phyloP scores from a whole-genome alignment of 1,140 invertebrate species.

The Oreohelix idahoensis region DNA sequence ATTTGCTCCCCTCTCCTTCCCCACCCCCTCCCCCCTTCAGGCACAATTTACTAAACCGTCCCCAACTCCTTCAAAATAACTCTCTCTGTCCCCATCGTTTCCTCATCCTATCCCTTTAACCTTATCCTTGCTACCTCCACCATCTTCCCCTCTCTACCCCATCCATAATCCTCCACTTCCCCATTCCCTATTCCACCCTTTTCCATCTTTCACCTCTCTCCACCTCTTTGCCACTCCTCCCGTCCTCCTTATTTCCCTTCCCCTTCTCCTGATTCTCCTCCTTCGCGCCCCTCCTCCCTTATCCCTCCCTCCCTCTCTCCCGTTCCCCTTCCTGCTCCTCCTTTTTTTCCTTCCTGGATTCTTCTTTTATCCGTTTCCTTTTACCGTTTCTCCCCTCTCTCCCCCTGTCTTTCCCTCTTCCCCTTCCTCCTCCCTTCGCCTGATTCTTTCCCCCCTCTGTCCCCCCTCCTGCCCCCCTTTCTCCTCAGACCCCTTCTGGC shows the following conservation, averaged over 20 bases:
- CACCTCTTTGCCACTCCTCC: background rate
- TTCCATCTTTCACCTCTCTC: background rate
- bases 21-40: too few species aligned
- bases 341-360: background rate
- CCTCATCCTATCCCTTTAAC: too few species aligned
- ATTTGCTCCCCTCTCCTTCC: too few species aligned
- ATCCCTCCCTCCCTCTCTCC: background rate
- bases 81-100: background rate
- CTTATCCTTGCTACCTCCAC: too few species aligned
- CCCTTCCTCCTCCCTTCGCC: background rate
- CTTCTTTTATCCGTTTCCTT: background rate
- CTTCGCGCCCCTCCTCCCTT: background rate
- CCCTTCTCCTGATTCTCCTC: background rate
- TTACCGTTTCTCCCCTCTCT: too few species aligned
- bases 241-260: background rate
- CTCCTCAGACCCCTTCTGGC: background rate
- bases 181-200: background rate
- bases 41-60: too few species aligned
- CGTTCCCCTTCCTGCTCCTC: too few species aligned
- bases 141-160: too few species aligned
- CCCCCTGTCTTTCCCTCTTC: background rate
- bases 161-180: background rate
- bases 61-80: too few species aligned
- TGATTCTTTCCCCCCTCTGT: background rate
- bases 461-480: background rate